Evolutionary conservation across 53 echinoderm and acorn worm species (phyloP), one percentile per base, ranked within the genome.

Genomic region (Henricia sp.): DNA sequence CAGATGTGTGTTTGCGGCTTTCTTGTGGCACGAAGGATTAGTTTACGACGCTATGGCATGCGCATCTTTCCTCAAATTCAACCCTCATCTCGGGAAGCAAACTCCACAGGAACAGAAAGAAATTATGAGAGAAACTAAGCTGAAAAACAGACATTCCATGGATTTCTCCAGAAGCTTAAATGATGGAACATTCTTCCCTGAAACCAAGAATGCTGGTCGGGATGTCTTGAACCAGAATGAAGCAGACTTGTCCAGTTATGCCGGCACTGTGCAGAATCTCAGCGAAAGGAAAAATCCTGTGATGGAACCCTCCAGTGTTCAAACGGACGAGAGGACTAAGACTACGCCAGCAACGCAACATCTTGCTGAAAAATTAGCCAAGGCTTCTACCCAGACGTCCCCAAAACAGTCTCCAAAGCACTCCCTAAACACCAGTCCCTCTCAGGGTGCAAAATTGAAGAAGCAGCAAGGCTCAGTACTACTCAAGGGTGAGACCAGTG

Each of bases 131-230:
- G 91, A 96, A 63, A 50, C 68, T 3, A 96, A 96, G 71, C 65
- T 96, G 35, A 96, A 96, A 72, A 96, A 94, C 72, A 94, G 96
- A 41, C 96, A 96, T 71, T 96, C 96, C 27, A 93, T 93, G 91
- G 96, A 96, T 74, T 68, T 96, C 50, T 91, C 91, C 24, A 91
- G 91, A 65, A 91, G 91, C 25, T 78, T 91, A 54, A 89, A 84
- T 26, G 93, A 93, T 20, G 88, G 86, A 29, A 58, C 66, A 20
- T 86, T 92, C 82, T 82, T 89, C 33, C 55, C 55, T 4, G 74
- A 76, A 11, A 40, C 86, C 50, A 89, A 86, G 42, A 74, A 74
- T 50, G 68, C 91, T 11, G 70, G 74, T 50, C 54, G 72, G 68
- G 92, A 92, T 17, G 51, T 86, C n/a, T 62, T 83, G 16, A 92